Percentiles rank a stretch among this genome's conserved stretches.
Conservation (phyloP, 2,113 vertebrate species). For the Desmodus rotundus region DNA sequence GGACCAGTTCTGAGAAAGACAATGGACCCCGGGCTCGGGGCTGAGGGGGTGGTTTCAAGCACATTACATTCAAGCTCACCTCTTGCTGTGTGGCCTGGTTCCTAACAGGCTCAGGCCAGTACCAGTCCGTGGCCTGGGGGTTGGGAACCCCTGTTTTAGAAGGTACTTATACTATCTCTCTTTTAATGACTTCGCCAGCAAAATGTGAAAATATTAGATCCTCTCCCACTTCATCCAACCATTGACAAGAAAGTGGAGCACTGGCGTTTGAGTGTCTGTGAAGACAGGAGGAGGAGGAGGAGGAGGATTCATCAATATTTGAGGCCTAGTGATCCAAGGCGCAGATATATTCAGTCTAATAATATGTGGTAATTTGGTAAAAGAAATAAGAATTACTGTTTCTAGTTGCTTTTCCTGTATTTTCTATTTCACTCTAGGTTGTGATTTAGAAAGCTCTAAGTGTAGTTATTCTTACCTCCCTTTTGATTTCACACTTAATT, state of each 20-base stretch:
- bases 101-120: too few species aligned
- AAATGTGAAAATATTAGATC: neutral
- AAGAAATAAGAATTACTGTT: neutral
- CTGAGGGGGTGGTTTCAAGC: too few species aligned
- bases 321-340: neutral
- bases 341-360: neutral
- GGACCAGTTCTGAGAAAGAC: too few species aligned
- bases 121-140: too few species aligned
- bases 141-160: neutral
- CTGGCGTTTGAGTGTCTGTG: neutral
- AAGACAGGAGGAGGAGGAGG: too few species aligned
- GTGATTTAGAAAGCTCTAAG: neutral
- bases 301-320: neutral
- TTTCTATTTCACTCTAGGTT: neutral
- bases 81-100: too few species aligned
- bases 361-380: neutral
- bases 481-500: slow-evolving; percentile 33
- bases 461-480: neutral
- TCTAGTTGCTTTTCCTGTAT: neutral
- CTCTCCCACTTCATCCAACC: neutral
- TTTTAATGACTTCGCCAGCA: neutral
- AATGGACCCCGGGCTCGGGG: too few species aligned
- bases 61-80: too few species aligned
- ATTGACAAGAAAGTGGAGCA: neutral
- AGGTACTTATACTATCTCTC: neutral